Base-by-base conservation (phyloP, 2,113 vertebrate genomes). In the Myrmecobius fasciatus region DNA sequence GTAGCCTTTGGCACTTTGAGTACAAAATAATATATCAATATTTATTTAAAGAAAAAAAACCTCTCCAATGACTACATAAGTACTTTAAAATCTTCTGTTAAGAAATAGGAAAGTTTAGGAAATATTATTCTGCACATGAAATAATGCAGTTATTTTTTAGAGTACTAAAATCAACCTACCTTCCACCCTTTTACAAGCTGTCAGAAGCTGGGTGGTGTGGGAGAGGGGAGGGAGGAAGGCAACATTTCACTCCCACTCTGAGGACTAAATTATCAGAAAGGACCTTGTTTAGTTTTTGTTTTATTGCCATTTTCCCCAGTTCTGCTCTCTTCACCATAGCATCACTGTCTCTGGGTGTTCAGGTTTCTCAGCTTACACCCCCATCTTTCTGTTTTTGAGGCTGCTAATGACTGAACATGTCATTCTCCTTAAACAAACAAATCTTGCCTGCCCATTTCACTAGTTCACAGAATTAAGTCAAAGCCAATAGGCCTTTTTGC, bases 1-100 rank as follows among this genome's bases (percentile, higher is more conserved):
- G 98, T 99, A 98, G 98, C 98, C 99, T 99, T 99, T 99, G 99
- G 99, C 99, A 99, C 99, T 99, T 98, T 96, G 98, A 98, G 98
- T 99, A 99, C 98, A 99, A 98, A 99, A 98, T 98, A 99, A 99
- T 98, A 98, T 99, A 98, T 98, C 98, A 98, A 98, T 98, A 98
- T 98, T 98, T 97, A 98, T 98, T 98, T 99, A 98, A 99, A 99
- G 98, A 98, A 99, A 98, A 98, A 97, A 98, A 98, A 96, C 67
- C 36, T 43, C 67, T 98, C 98, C 98, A 98, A 98, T 99, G 98
- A 98, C 98, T 98, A 98, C 98, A 98, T 98, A 99, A 99, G 98
- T 98, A 96, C 97, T 98, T 99, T 98, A 99, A 99, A 99, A 99
- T 98, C 97, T 98, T 98, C 96, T 98, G 95, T 98, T 98, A 98